phyloP scores from a whole-genome alignment of 2,113 vertebrate genomes.

The Ceyx margarethae region DNA sequence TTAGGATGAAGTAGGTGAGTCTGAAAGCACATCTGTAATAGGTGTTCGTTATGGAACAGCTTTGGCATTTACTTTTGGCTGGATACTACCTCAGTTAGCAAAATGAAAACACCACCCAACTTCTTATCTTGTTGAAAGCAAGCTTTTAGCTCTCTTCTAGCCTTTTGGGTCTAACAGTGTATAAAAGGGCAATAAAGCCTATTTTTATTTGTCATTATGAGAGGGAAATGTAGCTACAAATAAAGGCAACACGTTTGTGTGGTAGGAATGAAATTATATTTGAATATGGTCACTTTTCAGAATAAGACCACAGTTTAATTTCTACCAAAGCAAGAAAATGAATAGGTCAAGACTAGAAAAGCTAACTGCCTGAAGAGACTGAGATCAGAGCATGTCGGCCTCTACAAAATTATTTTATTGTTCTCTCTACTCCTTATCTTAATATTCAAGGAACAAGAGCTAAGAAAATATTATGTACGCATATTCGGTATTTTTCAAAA shows the following conservation, averaged over 20 bases:
- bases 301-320: slow-evolving; percentile 11
- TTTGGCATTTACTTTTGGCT: neutral
- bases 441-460: slow-evolving; percentile 37
- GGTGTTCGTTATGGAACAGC: neutral
- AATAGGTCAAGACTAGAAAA: neutral
- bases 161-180: neutral
- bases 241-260: neutral
- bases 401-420: slow-evolving; percentile 26
- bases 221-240: neutral
- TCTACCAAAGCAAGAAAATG: slow-evolving; percentile 36
- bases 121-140: neutral
- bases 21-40: neutral
- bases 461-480: slow-evolving; percentile 16
- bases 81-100: neutral
- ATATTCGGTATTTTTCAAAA: slow-evolving; percentile 50
- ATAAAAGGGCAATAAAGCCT: neutral
- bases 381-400: neutral
- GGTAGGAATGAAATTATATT: neutral
- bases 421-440: slow-evolving; percentile 4
- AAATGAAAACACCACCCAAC: neutral
- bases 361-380: slow-evolving; percentile 10
- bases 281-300: neutral
- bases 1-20: neutral
- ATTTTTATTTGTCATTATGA: neutral
- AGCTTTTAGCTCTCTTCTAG: neutral